Conservation (phyloP, 2,888 invertebrate species). For the Apamea anceps region DNA sequence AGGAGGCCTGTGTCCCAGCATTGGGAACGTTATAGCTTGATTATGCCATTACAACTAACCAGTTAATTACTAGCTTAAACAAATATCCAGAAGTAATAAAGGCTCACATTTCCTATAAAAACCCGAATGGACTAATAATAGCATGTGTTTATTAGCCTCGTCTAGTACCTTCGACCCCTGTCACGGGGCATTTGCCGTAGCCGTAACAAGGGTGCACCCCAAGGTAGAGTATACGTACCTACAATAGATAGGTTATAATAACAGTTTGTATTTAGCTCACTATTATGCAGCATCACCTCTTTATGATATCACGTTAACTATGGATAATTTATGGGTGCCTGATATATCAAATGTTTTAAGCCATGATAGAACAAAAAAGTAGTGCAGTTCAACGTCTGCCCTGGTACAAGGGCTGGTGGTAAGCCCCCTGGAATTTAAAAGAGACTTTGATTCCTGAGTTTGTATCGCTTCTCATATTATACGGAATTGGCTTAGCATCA, state of each 20-base stretch:
- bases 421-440: too few species aligned
- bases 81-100: slow-evolving; percentile 25
- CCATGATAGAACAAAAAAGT: too few species aligned
- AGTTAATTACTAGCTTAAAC: background rate
- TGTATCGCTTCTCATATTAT: too few species aligned
- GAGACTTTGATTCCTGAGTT: too few species aligned
- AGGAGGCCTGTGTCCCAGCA: too few species aligned
- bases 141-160: slow-evolving; percentile 72
- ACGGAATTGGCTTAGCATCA: background rate
- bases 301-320: background rate
- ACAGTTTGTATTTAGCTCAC: slow-evolving; percentile 35
- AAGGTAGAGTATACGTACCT: slow-evolving; percentile 27
- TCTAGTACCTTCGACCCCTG: slow-evolving; percentile 73
- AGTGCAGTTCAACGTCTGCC: too few species aligned
- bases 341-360: background rate
- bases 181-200: slow-evolving; percentile 70
- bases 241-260: slow-evolving; percentile 35
- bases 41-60: background rate
- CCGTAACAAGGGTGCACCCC: slow-evolving; percentile 73
- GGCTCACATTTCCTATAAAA: slow-evolving; percentile 41
- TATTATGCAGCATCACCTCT: slow-evolving; percentile 17
- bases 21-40: too few species aligned
- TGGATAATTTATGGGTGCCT: slow-evolving; percentile 11
- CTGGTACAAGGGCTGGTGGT: too few species aligned
- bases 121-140: slow-evolving; percentile 65